A percentile compares a stretch with the other conserved stretches of the same genome.
phyloP scores from a whole-genome alignment of 2,888 invertebrate genomes.

The Cotesia congregata region DNA sequence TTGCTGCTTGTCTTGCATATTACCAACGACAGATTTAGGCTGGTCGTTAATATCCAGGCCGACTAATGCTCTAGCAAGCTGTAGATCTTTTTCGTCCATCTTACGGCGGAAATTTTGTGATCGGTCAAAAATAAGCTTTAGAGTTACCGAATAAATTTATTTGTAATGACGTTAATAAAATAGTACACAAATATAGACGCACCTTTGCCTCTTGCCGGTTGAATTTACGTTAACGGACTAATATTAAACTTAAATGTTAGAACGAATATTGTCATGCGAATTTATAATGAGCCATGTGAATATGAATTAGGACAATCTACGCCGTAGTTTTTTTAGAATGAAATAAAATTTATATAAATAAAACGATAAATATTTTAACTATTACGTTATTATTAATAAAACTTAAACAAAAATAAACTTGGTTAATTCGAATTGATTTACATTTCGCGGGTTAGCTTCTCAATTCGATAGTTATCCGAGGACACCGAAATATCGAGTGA shows the following conservation, averaged over 20 bases:
- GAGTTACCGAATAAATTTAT: neutral
- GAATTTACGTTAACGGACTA: slow-evolving; percentile 7
- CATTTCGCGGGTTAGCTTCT: too few relatives aligned
- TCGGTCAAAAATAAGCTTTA: neutral
- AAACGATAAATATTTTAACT: too few relatives aligned
- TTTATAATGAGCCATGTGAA: neutral
- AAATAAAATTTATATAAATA: neutral
- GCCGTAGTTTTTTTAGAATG: neutral
- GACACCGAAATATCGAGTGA: neutral
- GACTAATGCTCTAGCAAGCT: slow-evolving; percentile 80
- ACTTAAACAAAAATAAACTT: too few relatives aligned
- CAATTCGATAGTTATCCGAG: too few relatives aligned
- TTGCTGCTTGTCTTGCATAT: slow-evolving; percentile 78
- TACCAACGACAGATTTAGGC: slow-evolving; percentile 74
- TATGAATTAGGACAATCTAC: neutral
- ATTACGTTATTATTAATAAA: too few relatives aligned
- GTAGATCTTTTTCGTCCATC: slow-evolving; percentile 83
- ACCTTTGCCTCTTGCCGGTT: slow-evolving; percentile 35
- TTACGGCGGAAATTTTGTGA: too few relatives aligned
- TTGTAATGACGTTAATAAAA: neutral
- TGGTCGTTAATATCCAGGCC: slow-evolving; percentile 71
- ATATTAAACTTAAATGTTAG: neutral
- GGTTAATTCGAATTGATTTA: too few relatives aligned
- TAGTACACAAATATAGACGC: slow-evolving; percentile 28
- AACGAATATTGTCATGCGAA: neutral